Base-by-base conservation (phyloP, 1,140 invertebrate genomes). In the Periplaneta americana region DNA sequence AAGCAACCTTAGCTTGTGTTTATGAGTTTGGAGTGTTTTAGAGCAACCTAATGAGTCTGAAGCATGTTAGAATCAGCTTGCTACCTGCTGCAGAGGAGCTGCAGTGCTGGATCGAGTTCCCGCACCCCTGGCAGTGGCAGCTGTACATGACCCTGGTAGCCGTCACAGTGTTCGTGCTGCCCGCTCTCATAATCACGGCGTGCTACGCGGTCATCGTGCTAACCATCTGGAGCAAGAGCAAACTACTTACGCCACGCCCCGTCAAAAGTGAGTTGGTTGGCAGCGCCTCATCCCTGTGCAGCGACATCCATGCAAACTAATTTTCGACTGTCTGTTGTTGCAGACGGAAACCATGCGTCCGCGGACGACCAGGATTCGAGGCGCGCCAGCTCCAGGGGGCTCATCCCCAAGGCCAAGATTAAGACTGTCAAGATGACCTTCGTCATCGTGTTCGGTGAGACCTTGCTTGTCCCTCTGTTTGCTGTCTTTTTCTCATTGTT, bases 401-500 rank as follows among this genome's bases (percentile, higher is more conserved):
- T 98, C 31, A 98, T 98, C 86, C 97, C 97, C 2, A 91, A 95
- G 84, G 97, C 97, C 10, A 98, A 98, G 89, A 96, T 98, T 82
- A 97, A 98, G 89, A 98, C 97, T n/a, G 94, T 98, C 74, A 98
- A 98, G 89, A 98, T 98, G 97, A 98, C 97, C 0, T 94, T 98
- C 83, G 96, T 97, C 81, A 98, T 98, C 85, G 96, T 98, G 82
- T 96, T 97, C 85, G 95, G 96, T 97, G 88, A 92, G 92, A 88
- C 48, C 48, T n/a, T n/a, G n/a, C n/a, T n/a, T n/a, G n/a, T n/a
- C n/a, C n/a, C n/a, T n/a, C n/a, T n/a, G n/a, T n/a, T n/a, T n/a
- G n/a, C n/a, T n/a, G n/a, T n/a, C n/a, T n/a, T n/a, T n/a, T n/a
- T n/a, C n/a, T n/a, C n/a, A n/a, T n/a, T n/a, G n/a, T n/a, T n/a